Evolutionary conservation across 1,140 invertebrate species (phyloP).

Genomic region (Meloidogyne floridensis): DNA sequence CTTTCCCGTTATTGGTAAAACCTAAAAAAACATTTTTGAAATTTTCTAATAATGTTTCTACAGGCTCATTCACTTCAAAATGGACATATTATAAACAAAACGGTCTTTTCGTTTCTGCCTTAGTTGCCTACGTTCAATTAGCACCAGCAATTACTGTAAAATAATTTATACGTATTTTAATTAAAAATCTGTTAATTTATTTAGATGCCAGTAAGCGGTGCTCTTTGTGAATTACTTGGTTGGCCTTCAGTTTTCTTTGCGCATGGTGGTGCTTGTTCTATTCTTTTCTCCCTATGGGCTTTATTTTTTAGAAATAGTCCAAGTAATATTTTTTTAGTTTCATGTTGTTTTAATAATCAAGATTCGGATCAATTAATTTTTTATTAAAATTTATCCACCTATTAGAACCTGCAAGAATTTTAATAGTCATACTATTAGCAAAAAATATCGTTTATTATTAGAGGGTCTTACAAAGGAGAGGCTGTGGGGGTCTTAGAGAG

Average conservation of each 20-base stretch:
- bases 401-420: too few relatives aligned
- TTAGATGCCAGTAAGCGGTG: constrained; percentile 58
- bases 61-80: constrained; percentile 57
- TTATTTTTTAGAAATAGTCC: constrained; percentile 62
- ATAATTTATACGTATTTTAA: background rate
- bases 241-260: constrained; percentile 64
- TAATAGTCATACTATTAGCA: too few relatives aligned
- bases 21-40: background rate
- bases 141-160: constrained; percentile 53
- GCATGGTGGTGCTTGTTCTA: constrained; percentile 48
- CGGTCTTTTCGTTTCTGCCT: constrained; percentile 57
- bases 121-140: constrained; percentile 56
- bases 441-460: too few relatives aligned
- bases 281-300: constrained; percentile 56
- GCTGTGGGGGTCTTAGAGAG: too few relatives aligned
- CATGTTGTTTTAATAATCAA: too few relatives aligned
- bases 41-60: background rate
- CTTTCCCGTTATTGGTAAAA: constrained; percentile 56
- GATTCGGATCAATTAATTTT: too few relatives aligned
- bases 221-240: constrained; percentile 44
- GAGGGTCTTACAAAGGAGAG: too few relatives aligned
- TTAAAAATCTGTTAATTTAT: constrained; percentile 9
- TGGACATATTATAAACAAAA: constrained; percentile 64
- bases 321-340: constrained; percentile 13
- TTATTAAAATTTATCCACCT: too few relatives aligned